Evolutionary conservation across 2,113 vertebrate genomes (phyloP).

Genomic region (Petrocephalus zakoni): DNA sequence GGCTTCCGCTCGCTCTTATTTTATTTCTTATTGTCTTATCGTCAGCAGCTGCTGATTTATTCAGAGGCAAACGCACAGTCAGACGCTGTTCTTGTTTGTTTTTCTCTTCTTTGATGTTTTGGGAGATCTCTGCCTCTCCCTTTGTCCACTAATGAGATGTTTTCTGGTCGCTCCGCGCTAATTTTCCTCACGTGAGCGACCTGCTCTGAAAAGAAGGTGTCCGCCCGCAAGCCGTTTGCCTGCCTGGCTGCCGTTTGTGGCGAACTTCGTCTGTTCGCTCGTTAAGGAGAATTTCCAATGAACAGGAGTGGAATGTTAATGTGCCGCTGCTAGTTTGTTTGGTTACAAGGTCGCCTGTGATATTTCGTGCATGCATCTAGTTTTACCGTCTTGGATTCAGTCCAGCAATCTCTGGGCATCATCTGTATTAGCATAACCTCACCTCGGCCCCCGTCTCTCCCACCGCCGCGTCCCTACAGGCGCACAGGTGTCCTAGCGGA

Average conservation of each 20-base stretch:
- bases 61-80: not conserved
- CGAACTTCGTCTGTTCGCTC: not conserved
- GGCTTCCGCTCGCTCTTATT: not conserved
- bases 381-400: not conserved
- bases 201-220: not conserved
- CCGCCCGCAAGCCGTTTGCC: not conserved
- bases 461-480: not conserved
- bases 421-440: not conserved
- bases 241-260: not conserved
- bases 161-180: not conserved
- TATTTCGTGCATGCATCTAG: not conserved
- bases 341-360: not conserved
- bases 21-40: conserved; percentile 6
- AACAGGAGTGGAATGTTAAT: not conserved
- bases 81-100: not conserved
- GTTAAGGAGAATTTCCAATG: not conserved
- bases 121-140: not conserved
- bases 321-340: not conserved
- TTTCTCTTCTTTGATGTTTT: not conserved
- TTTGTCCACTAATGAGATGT: conserved; percentile 15
- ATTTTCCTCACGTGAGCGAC: not conserved
- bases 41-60: conserved; percentile 3
- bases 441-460: not conserved
- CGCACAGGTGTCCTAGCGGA: not conserved
- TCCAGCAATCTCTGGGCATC: not conserved